Evolutionary conservation across 2,113 vertebrate species (phyloP).

Genomic region (Oxyruncus cristatus): DNA sequence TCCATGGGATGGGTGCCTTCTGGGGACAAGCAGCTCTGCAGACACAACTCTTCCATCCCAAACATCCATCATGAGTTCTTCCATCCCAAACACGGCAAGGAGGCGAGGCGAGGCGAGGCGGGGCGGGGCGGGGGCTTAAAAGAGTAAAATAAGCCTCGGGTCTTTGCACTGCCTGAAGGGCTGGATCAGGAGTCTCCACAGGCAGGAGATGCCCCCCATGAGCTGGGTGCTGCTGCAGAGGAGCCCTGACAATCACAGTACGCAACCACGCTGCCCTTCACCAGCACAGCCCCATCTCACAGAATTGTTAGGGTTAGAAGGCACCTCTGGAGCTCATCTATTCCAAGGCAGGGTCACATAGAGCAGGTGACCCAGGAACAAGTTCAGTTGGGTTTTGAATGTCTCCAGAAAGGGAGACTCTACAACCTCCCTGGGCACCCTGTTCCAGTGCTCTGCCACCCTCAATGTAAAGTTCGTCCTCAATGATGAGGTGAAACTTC

Average conservation of each 20-base stretch:
- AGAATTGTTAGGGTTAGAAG: not conserved
- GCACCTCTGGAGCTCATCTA: not conserved
- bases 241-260: too few relatives aligned
- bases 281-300: not conserved
- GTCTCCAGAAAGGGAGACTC: not conserved
- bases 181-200: not conserved
- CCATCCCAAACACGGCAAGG: not conserved
- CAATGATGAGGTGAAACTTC: not conserved
- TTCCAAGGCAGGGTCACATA: not conserved
- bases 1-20: accelerated
- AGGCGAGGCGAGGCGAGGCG: too few relatives aligned
- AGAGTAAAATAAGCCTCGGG: not conserved
- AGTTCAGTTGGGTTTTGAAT: too few relatives aligned
- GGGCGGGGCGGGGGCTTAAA: accelerated
- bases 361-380: not conserved
- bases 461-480: not conserved
- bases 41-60: not conserved
- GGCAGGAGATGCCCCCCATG: accelerated
- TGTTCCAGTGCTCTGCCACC: not conserved
- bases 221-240: not conserved
- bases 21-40: not conserved
- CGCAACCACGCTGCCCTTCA: too few relatives aligned
- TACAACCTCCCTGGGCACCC: not conserved
- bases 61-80: not conserved
- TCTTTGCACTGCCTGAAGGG: not conserved